Evolutionary conservation across 1,140 invertebrate genomes (phyloP).

Genomic region (Rhyzopertha dominica): DNA sequence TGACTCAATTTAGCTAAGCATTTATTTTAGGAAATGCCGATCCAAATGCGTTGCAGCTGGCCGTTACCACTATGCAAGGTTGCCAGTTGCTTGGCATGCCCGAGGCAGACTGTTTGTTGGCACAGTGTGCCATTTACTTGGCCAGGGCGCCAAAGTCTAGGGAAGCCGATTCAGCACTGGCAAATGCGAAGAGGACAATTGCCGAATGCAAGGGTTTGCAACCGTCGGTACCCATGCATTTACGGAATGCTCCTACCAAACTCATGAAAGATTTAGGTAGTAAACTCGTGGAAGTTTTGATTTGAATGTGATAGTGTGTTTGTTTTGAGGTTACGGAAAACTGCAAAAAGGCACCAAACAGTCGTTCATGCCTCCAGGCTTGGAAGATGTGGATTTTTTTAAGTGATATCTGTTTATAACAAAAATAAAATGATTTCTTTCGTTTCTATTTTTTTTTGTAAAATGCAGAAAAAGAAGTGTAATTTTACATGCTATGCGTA

Average conservation of each 20-base stretch:
- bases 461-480: too few species aligned
- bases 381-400: conserved; percentile 62
- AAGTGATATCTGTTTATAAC: too few species aligned
- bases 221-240: conserved; percentile 67
- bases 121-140: conserved; percentile 71
- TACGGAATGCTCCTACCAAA: conserved; percentile 75
- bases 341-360: conserved; percentile 54
- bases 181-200: conserved; percentile 56
- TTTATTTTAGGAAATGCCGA: conserved; percentile 51
- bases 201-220: conserved; percentile 59
- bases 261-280: conserved; percentile 72
- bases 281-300: conserved; percentile 6
- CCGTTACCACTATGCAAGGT: conserved; percentile 68
- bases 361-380: conserved; percentile 63
- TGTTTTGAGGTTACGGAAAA: conserved; percentile 59
- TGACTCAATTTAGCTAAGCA: too few species aligned
- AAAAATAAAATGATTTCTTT: too few species aligned
- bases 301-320: conserved; percentile 13
- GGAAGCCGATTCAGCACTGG: conserved; percentile 64
- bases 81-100: conserved; percentile 80
- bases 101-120: conserved; percentile 71
- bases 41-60: conserved; percentile 52
- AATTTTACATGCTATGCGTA: too few species aligned
- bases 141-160: conserved; percentile 71
- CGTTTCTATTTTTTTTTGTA: too few species aligned